Percentiles rank a stretch among this genome's conserved stretches.
Conservation (phyloP, 2,113 vertebrate genomes). For the Halichoerus grypus region DNA sequence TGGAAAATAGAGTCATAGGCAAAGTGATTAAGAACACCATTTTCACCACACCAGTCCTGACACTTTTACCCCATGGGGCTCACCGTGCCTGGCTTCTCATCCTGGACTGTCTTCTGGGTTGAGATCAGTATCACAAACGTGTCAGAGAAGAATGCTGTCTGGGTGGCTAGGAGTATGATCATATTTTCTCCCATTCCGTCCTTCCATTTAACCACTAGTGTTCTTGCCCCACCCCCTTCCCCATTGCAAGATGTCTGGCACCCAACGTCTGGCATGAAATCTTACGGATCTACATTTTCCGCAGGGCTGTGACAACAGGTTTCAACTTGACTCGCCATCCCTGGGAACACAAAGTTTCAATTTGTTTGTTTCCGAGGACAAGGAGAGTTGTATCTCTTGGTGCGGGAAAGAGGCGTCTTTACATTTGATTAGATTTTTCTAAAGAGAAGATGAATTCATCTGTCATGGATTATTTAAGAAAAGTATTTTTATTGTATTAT, state of each 20-base stretch:
- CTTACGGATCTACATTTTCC: slow-evolving; percentile 69
- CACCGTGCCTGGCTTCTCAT: background rate
- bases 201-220: slow-evolving; percentile 62
- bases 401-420: slow-evolving; percentile 60
- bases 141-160: slow-evolving; percentile 64
- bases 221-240: background rate
- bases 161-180: background rate
- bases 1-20: slow-evolving; percentile 41
- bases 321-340: slow-evolving; percentile 73
- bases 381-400: slow-evolving; percentile 41
- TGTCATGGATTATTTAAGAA: slow-evolving; percentile 60
- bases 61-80: background rate
- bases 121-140: slow-evolving; percentile 57
- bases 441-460: slow-evolving; percentile 53
- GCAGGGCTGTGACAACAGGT: slow-evolving; percentile 66
- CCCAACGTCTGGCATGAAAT: slow-evolving; percentile 57
- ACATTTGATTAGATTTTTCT: slow-evolving; percentile 66
- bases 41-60: background rate
- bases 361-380: slow-evolving; percentile 75
- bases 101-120: slow-evolving; percentile 56
- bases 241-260: background rate
- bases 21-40: slow-evolving; percentile 18
- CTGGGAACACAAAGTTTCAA: slow-evolving; percentile 64
- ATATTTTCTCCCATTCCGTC: slow-evolving; percentile 40
- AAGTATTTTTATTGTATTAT: background rate